Base-by-base conservation (phyloP, 2,888 invertebrate species). In the Operophtera brumata region DNA sequence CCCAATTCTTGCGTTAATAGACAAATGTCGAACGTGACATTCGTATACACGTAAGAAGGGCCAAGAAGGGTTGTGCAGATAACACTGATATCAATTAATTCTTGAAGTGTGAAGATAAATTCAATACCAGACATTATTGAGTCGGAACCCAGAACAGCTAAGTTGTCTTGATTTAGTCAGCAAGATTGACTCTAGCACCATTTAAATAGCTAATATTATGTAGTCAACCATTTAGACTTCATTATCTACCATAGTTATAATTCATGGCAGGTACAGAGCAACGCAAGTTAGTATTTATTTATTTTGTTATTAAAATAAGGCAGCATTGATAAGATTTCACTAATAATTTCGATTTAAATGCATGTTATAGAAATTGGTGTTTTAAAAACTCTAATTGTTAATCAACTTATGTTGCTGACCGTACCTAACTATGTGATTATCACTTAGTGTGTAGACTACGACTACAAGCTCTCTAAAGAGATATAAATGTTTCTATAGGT, bases 111-210 rank as follows among this genome's bases (percentile, higher is more conserved):
- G 4, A 20, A 20, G 11, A 2, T 8, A 11, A n/a, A 10, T n/a
- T n/a, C n/a, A 34, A n/a, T 5, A 34, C 10, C 34, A 3, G 34
- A 11, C 13, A 20, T 20, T 13, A 13, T 45, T 42, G 37, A 47
- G 40, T 47, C 41, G 54, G 46, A 52, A 43, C 43, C 47, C 25
- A 63, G 64, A 66, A 64, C 61, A 68, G 86, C 86, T 87, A 74
- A 77, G 83, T 84, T 80, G 73, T 86, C 86, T 87, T 87, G 87
- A 80, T 77, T 53, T 62, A 65, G 67, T 72, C 69, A 67, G 81
- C 86, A 88, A 87, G 87, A 86, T 77, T 54, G 71, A 84, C 83
- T 78, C 52, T 77, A 85, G 85, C 80, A 66, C 62, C 64, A 62
- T 52, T 49, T 43, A 12, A 43, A 30, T 42, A 39, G 48, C 43